These are phyloP conservation scores for Homalodisca vitripennis DNA, from an alignment of 1,140 invertebrate species.

Conservation along the genomic window DNA sequence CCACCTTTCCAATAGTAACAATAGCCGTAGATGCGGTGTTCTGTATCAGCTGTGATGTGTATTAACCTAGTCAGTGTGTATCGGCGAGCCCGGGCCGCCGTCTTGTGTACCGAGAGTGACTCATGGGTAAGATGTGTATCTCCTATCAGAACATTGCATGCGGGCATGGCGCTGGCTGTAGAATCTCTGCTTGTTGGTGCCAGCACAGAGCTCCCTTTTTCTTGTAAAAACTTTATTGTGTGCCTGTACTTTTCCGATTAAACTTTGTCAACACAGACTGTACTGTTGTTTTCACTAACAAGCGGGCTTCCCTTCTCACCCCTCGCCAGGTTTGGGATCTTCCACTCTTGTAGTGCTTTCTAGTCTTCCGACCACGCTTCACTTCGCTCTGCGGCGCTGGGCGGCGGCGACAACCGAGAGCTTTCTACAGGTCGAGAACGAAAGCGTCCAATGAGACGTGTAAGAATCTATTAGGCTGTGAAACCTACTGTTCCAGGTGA, in stretches of 20 bases:
- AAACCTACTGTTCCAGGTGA: not conserved
- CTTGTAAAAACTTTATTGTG: constrained; percentile 24
- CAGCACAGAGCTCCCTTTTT: too few species aligned
- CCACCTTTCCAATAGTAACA: not conserved
- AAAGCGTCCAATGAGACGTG: constrained; percentile 14
- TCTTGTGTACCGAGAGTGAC: too few species aligned
- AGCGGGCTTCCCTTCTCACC: too few species aligned
- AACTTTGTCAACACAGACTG: constrained; percentile 9
- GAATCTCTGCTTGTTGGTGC: constrained; percentile 8
- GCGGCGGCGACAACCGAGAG: too few species aligned
- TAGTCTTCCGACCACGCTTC: not conserved
- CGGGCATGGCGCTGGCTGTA: constrained; percentile 1
- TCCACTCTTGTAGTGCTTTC: constrained; percentile 18
- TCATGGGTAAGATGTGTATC: too few species aligned
- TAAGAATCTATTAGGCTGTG: constrained; percentile 11
- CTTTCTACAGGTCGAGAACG: constrained; percentile 8
- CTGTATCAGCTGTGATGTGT: constrained; percentile 15
- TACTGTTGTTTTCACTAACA: constrained; percentile 20
- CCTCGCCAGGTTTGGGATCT: not conserved
- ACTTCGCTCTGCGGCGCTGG: too few species aligned
- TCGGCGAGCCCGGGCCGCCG: not conserved
- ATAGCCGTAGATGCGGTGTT: too few species aligned
- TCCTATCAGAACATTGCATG: not conserved
- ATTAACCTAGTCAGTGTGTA: constrained; percentile 23
- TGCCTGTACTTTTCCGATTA: constrained; percentile 17